These are phyloP conservation scores for Zalophus californianus DNA, from an alignment of 2,797 vertebrate genomes.

Conservation along the genomic window DNA sequence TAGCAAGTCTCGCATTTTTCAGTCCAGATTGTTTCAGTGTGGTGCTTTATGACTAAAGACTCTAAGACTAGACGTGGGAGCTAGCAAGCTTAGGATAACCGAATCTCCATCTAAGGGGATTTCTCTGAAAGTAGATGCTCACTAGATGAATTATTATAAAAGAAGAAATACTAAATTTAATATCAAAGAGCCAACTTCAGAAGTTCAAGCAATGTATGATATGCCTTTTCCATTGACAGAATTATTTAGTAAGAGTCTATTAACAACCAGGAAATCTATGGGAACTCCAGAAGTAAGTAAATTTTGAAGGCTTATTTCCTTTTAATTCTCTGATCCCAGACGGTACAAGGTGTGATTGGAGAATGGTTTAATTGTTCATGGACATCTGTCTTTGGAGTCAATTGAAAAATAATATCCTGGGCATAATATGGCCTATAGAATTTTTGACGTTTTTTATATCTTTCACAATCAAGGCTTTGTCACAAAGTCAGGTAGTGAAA, in stretches of 20 bases:
- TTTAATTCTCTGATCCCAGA: slow-evolving; percentile 90
- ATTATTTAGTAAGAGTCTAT: slow-evolving; percentile 89
- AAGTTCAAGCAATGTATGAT: slow-evolving; percentile 88
- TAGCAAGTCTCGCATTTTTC: slow-evolving; percentile 70
- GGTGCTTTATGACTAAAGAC: slow-evolving; percentile 84
- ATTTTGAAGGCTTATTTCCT: slow-evolving; percentile 91
- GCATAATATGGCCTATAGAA: slow-evolving; percentile 85
- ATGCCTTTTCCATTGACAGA: slow-evolving; percentile 87
- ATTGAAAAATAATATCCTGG: slow-evolving; percentile 89
- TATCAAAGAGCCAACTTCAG: slow-evolving; percentile 87
- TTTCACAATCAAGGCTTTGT: slow-evolving; percentile 90
- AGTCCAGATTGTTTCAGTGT: slow-evolving; percentile 74
- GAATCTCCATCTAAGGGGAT: slow-evolving; percentile 87
- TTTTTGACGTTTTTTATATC: slow-evolving; percentile 90
- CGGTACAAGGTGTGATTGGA: slow-evolving; percentile 90
- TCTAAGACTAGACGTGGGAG: slow-evolving; percentile 83
- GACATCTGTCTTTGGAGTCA: slow-evolving; percentile 90
- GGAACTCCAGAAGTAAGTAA: slow-evolving; percentile 86
- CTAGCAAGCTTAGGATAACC: slow-evolving; percentile 87
- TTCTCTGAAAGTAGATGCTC: slow-evolving; percentile 86
- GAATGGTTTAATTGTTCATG: slow-evolving; percentile 89
- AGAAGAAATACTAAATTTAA: slow-evolving; percentile 87
- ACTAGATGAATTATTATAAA: slow-evolving; percentile 86
- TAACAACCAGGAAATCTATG: slow-evolving; percentile 85
- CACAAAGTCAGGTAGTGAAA: slow-evolving; percentile 88